Conservation (phyloP, 2,113 vertebrate genomes). For the Oncorhynchus keta region DNA sequence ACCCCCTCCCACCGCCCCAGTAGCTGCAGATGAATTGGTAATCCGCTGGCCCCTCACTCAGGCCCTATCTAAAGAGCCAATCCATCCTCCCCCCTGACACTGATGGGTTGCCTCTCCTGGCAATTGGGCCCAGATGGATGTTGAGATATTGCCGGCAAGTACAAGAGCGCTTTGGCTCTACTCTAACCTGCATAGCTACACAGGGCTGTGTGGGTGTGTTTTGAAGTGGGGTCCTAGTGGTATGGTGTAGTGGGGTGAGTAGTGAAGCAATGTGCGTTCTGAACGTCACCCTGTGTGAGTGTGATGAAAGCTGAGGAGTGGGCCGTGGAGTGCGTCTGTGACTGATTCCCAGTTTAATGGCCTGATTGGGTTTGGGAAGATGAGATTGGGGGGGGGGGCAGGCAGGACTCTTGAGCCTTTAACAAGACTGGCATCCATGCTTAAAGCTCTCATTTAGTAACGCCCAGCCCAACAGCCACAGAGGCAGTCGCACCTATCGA, state of each 20-base stretch:
- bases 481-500: constrained; percentile 35
- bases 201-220: too few species aligned
- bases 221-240: background rate
- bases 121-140: constrained; percentile 19
- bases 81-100: constrained; percentile 20
- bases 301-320: constrained; percentile 43
- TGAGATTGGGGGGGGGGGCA: background rate
- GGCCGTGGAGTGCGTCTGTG: constrained; percentile 40
- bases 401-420: constrained; percentile 12
- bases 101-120: constrained; percentile 15
- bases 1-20: background rate
- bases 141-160: constrained; percentile 10
- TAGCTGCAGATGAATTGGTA: constrained; percentile 4
- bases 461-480: background rate
- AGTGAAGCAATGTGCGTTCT: background rate
- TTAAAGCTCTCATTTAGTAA: constrained; percentile 30
- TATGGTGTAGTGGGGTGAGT: background rate
- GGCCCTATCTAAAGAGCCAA: constrained; percentile 3
- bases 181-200: background rate
- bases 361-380: constrained; percentile 30
- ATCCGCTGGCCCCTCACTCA: constrained; percentile 12
- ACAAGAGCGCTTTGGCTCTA: background rate
- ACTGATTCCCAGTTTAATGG: constrained; percentile 45
- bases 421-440: constrained; percentile 22
- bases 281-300: too few species aligned